phyloP scores from a whole-genome alignment of 2,888 invertebrate genomes.

The Anthrax anthrax region DNA sequence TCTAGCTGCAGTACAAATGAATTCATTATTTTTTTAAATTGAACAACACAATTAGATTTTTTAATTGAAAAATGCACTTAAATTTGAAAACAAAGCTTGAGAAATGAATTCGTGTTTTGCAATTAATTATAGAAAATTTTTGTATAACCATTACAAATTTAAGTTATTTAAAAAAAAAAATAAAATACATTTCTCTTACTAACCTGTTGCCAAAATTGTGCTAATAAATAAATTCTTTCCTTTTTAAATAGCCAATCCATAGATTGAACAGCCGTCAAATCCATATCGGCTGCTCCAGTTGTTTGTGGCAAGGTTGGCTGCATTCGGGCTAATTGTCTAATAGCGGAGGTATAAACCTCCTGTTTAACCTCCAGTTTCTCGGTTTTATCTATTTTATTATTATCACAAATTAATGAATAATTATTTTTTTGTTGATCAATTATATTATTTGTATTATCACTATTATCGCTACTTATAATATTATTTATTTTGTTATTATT shows the following conservation, averaged over 20 bases:
- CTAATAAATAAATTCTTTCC: conserved; percentile 84
- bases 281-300: conserved; percentile 66
- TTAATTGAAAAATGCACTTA: too few species aligned
- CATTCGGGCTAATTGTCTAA: conserved; percentile 39
- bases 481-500: background rate
- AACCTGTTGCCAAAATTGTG: conserved; percentile 96
- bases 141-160: too few species aligned
- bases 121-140: too few species aligned
- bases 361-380: conserved; percentile 3
- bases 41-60: too few species aligned
- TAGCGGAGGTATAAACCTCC: conserved; percentile 9
- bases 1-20: too few species aligned
- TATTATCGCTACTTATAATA: background rate
- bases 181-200: too few species aligned
- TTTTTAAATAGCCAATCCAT: conserved; percentile 96
- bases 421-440: background rate
- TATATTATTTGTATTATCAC: background rate
- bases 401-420: conserved; percentile 1
- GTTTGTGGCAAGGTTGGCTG: conserved; percentile 63
- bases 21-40: too few species aligned
- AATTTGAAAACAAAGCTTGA: too few species aligned
- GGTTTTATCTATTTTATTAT: background rate
- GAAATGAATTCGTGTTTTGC: too few species aligned
- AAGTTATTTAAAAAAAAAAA: too few species aligned
- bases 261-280: conserved; percentile 87